A percentile compares a stretch with the other conserved stretches of the same genome.
Conservation (phyloP, 2,113 vertebrate species). For the Takifugu bimaculatus region DNA sequence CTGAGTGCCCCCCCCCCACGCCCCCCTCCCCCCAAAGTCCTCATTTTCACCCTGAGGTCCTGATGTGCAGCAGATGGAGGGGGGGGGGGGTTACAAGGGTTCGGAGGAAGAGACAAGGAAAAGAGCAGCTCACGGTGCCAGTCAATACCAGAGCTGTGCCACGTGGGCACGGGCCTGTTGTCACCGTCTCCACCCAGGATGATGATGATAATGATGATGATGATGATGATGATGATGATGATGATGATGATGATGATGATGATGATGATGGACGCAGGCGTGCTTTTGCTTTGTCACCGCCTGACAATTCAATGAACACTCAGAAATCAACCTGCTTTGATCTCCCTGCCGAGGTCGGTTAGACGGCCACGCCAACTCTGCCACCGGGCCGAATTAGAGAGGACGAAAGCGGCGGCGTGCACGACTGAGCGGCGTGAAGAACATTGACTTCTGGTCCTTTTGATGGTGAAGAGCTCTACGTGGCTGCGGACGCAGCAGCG, state of each 20-base stretch:
- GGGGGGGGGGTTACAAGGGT: conserved; percentile 65
- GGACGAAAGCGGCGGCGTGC: not conserved
- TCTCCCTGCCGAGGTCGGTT: conserved; percentile 9
- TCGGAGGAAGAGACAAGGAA: conserved; percentile 52
- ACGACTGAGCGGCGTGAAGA: not conserved
- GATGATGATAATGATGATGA: conserved; percentile 47
- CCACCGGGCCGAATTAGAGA: conserved; percentile 8
- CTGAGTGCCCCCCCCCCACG: conserved; percentile 46
- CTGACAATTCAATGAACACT: not conserved
- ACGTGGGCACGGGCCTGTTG: conserved; percentile 57
- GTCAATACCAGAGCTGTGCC: conserved; percentile 65
- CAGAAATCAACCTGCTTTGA: conserved; percentile 16
- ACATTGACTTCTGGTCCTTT: conserved; percentile 29
- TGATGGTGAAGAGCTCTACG: conserved; percentile 12
- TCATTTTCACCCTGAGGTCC: conserved; percentile 44
- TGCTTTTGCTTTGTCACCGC: not conserved
- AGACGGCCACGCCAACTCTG: conserved; percentile 15
- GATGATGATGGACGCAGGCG: conserved; percentile 35
- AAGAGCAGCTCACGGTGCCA: conserved; percentile 66
- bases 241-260: conserved; percentile 29
- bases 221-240: conserved; percentile 51
- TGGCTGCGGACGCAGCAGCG: not conserved
- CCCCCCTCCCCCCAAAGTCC: not conserved
- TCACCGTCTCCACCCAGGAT: conserved; percentile 58
- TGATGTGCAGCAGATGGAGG: conserved; percentile 63